Evolutionary conservation across 35 echinoderm and acorn worm genomes (phyloP).

Genomic region (Holothuria glaberrima): DNA sequence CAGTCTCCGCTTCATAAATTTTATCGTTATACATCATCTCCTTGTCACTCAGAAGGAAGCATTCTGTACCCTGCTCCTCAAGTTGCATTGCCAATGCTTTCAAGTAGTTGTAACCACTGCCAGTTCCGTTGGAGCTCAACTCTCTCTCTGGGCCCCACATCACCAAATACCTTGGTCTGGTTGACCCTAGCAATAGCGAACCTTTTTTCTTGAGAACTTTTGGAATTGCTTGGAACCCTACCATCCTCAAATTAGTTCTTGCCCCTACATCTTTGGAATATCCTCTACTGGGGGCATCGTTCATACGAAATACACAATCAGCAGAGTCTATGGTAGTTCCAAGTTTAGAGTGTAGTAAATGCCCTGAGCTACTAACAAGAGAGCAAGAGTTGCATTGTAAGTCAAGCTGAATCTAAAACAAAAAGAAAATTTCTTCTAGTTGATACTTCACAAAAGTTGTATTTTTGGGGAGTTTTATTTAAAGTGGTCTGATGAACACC

Average conservation of each 20-base stretch:
- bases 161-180: constrained; percentile 62
- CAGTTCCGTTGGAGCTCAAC: constrained; percentile 64
- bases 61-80: constrained; percentile 28
- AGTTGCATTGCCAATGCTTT: constrained; percentile 51
- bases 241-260: constrained; percentile 71
- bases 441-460: background rate
- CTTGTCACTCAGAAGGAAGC: constrained; percentile 55
- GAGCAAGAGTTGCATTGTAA: constrained; percentile 72
- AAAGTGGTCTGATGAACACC: too few relatives aligned
- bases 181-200: constrained; percentile 12
- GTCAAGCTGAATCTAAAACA: constrained; percentile 38
- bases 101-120: constrained; percentile 63
- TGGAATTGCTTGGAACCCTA: constrained; percentile 55
- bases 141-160: constrained; percentile 70
- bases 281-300: constrained; percentile 68
- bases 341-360: constrained; percentile 61
- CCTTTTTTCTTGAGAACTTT: constrained; percentile 24
- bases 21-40: constrained; percentile 77
- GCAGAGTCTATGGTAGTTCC: constrained; percentile 82
- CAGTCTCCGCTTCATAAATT: constrained; percentile 76
- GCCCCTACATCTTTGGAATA: constrained; percentile 73
- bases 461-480: too few relatives aligned
- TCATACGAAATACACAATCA: constrained; percentile 89
- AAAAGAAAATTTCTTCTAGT: background rate
- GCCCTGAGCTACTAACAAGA: constrained; percentile 76